These are phyloP conservation scores for Blennius ocellaris DNA, from an alignment of 2,113 vertebrate species.

Conservation along the genomic window DNA sequence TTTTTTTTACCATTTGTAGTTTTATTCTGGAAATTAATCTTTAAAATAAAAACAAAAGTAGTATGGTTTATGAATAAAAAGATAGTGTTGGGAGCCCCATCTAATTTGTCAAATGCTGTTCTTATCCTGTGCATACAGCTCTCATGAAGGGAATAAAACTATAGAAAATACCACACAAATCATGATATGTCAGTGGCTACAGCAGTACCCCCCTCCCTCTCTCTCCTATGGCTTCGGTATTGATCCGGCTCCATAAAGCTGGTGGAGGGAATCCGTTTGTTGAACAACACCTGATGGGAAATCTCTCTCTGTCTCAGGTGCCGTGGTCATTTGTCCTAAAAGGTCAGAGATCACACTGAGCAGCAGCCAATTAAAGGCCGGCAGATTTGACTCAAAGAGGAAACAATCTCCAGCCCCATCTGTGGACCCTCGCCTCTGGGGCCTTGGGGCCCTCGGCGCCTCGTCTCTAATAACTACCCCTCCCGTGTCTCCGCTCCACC, in stretches of 20 bases:
- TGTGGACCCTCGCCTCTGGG: constrained; percentile 58
- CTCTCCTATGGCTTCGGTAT: constrained; percentile 11
- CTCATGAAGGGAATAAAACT: constrained; percentile 35
- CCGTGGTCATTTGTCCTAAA: constrained; percentile 53
- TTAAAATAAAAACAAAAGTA: too few relatives aligned
- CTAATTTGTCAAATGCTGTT: constrained; percentile 31
- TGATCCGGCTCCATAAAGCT: constrained; percentile 47
- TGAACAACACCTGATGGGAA: constrained; percentile 54
- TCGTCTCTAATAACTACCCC: constrained; percentile 40
- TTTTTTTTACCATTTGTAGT: too few relatives aligned
- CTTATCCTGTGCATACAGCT: neutral
- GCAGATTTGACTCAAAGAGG: constrained; percentile 47
- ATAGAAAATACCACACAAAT: constrained; percentile 53
- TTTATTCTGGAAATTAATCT: too few relatives aligned
- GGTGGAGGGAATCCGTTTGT: constrained; percentile 18
- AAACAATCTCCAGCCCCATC: constrained; percentile 69
- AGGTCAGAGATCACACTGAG: constrained; percentile 67
- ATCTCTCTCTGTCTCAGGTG: constrained; percentile 58
- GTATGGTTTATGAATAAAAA: too few relatives aligned
- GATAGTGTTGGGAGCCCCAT: neutral
- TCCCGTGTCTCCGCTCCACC: constrained; percentile 14
- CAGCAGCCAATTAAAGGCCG: constrained; percentile 73
- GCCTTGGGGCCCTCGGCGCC: constrained; percentile 33
- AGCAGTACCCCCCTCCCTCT: neutral
- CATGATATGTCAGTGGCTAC: constrained; percentile 41